Conservation (phyloP, 1,140 invertebrate genomes). For the Lasioglossum baleicum region DNA sequence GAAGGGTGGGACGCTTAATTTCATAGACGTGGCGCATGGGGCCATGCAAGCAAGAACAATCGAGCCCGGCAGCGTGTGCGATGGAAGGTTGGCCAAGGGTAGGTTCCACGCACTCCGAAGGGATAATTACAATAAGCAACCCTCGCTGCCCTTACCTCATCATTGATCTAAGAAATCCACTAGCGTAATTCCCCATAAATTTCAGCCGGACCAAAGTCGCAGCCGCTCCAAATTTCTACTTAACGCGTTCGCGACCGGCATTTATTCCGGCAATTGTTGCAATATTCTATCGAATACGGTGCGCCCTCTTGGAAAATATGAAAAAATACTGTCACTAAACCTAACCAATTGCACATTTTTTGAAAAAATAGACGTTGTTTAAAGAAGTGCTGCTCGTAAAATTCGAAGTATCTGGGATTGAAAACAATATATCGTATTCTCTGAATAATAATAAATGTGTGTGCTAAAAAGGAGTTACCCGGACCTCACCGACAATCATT, state of each 20-base stretch:
- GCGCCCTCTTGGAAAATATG: too few relatives aligned
- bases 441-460: too few relatives aligned
- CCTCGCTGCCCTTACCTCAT: constrained; percentile 58
- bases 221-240: neutral
- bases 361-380: too few relatives aligned
- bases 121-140: constrained; percentile 68
- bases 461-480: too few relatives aligned
- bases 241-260: neutral
- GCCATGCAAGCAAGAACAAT: constrained; percentile 66
- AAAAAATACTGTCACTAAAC: too few relatives aligned
- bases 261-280: neutral
- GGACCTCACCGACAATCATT: too few relatives aligned
- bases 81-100: constrained; percentile 57
- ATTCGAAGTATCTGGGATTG: too few relatives aligned
- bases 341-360: too few relatives aligned
- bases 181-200: constrained; percentile 53
- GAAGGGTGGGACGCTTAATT: constrained; percentile 67
- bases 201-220: neutral
- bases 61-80: constrained; percentile 64
- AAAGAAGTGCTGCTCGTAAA: too few relatives aligned
- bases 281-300: too few relatives aligned
- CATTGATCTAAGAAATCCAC: constrained; percentile 63
- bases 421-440: too few relatives aligned
- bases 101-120: constrained; percentile 56
- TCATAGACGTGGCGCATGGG: constrained; percentile 63